A percentile compares a stretch with the other conserved stretches of the same genome.
Evolutionary conservation across 2,113 vertebrate genomes (phyloP).

Genomic region (Vicugna pacos): DNA sequence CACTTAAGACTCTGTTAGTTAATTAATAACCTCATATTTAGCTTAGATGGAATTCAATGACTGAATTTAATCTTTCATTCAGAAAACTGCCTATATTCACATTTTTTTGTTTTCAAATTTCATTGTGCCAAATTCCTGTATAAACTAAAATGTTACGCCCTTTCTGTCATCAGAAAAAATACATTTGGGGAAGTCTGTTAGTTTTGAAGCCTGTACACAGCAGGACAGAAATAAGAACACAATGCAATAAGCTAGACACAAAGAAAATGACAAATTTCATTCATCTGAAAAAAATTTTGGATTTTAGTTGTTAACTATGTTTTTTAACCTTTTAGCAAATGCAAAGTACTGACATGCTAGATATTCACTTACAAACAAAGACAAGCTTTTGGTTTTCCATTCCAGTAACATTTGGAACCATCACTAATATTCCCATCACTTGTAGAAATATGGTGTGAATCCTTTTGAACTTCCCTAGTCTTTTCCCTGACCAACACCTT

Average conservation of each 20-base stretch:
- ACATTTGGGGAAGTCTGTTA: neutral
- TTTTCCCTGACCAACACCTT: neutral
- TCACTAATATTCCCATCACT: fast-evolving
- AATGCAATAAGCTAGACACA: neutral
- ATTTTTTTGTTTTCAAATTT: neutral
- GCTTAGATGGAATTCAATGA: neutral
- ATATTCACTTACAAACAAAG: neutral
- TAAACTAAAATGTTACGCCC: neutral
- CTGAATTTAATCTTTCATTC: neutral
- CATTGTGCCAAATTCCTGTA: neutral
- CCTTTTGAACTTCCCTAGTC: neutral
- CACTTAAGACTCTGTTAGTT: neutral
- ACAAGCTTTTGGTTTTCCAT: neutral
- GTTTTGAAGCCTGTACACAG: neutral
- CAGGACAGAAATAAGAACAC: neutral
- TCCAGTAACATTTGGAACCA: neutral
- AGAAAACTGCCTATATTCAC: neutral
- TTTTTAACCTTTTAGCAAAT: neutral
- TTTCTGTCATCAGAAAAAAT: slow-evolving; percentile 11
- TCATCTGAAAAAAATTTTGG: neutral
- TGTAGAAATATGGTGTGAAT: neutral
- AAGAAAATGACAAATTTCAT: neutral
- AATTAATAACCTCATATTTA: neutral
- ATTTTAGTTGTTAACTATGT: neutral
- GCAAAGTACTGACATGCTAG: neutral